Evolutionary conservation across 2,888 invertebrate species (phyloP).

Genomic region (Dermolepida albohirtum): DNA sequence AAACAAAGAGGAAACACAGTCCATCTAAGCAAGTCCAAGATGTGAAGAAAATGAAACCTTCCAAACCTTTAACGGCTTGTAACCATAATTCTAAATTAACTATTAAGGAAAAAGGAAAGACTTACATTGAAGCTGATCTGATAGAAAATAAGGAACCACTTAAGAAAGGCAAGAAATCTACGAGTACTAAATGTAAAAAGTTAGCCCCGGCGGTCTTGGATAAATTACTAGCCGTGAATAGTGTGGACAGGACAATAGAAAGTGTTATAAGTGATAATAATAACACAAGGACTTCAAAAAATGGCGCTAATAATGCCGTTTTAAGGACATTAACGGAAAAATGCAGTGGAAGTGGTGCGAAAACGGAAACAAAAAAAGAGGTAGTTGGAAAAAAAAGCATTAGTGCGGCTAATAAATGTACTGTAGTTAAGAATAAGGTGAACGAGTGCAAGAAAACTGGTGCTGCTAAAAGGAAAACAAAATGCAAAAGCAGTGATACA

Average conservation of each 20-base stretch:
- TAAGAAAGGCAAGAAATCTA: constrained; percentile 46
- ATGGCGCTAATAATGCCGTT: constrained; percentile 34
- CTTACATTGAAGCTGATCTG: constrained; percentile 48
- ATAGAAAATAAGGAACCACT: constrained; percentile 54
- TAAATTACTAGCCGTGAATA: constrained; percentile 70
- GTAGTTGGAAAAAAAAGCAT: constrained; percentile 27
- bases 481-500: constrained; percentile 53
- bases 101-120: constrained; percentile 56
- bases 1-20: constrained; percentile 66
- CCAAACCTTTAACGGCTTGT: constrained; percentile 59
- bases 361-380: constrained; percentile 66
- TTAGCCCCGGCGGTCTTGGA: constrained; percentile 65
- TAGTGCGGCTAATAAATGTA: constrained; percentile 16
- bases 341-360: constrained; percentile 57
- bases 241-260: constrained; percentile 68
- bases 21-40: constrained; percentile 48
- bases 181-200: constrained; percentile 47
- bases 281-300: constrained; percentile 50
- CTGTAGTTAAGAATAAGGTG: constrained; percentile 45
- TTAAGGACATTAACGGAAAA: constrained; percentile 36
- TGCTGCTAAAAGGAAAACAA: constrained; percentile 57
- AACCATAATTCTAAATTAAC: constrained; percentile 58
- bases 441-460: constrained; percentile 49
- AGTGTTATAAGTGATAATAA: constrained; percentile 62
- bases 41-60: constrained; percentile 52